Evolutionary conservation across 2,888 invertebrate genomes (phyloP), one percentile per base, ranked within the genome.

Genomic region (Aricia artaxerxes): DNA sequence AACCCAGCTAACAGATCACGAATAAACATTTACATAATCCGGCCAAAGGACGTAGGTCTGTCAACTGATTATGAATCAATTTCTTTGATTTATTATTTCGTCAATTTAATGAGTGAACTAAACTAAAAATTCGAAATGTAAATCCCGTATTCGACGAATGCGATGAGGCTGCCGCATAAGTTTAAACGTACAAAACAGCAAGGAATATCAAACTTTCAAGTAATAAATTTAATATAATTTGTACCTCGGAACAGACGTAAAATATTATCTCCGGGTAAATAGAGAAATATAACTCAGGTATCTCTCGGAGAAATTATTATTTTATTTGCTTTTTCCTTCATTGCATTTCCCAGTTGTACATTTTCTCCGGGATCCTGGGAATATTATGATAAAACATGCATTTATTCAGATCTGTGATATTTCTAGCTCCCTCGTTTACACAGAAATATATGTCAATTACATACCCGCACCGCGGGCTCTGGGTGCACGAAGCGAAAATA

Each of bases 401-500:
- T 78, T 75, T 76, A 76, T 57, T 69, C 69, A 73, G 72, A 77
- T 80, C 77, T 78, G 73, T 80, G 78, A 64, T 78, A 80, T 82
- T 80, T 73, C 78, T 53, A 83, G 81, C 78, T 81, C 81, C 79
- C 79, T 82, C 82, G 38, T 77, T 83, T 81, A 78, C 80, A 84
- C 53, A 84, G 87, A 82, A 86, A 84, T 78, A 81, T 78, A 81
- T 92, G 81, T 86, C 86, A 40, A 87, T 86, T 57, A 85, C 92
- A 24, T 82, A 82, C 38, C 84, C 81, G 73, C 82, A 87, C 40
- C 80, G 81, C 76, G 89, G 90, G 90, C 90, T 0, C 82, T 91
- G 35, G 64, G 85, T 80, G 90, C 89, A 38, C 94, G 93, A 81
- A 85, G 83, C 1, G 13, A 76, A 0, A 87, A 89, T 16, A 94